These are phyloP conservation scores for Chalcosyrphus nemorum DNA, from an alignment of 2,888 invertebrate genomes.

Conservation along the genomic window DNA sequence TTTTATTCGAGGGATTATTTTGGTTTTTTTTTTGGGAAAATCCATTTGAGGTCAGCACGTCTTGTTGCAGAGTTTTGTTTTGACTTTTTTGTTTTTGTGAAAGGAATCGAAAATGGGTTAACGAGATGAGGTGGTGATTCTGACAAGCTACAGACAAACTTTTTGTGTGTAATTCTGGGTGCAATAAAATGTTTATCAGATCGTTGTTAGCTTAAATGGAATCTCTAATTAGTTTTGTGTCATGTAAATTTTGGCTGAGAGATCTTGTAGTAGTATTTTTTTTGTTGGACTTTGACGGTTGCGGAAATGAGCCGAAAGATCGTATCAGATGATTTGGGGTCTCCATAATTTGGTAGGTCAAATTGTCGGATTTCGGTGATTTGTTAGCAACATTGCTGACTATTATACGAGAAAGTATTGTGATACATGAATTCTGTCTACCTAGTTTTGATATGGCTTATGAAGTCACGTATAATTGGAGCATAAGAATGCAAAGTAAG, in stretches of 20 bases:
- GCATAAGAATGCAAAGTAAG: not conserved
- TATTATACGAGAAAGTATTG: not conserved
- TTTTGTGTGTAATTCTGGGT: conserved; percentile 30
- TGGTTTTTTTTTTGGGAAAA: not conserved
- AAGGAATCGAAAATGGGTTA: conserved; percentile 43
- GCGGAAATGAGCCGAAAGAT: conserved; percentile 32
- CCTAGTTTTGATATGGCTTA: not conserved
- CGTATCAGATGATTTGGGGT: conserved; percentile 11
- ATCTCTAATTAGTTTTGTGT: conserved; percentile 51
- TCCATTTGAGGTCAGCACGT: conserved; percentile 21
- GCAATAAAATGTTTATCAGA: conserved; percentile 64
- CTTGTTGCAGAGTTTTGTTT: not conserved
- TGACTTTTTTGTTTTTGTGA: conserved; percentile 4
- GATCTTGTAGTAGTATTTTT: not conserved
- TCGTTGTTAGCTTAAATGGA: conserved; percentile 23
- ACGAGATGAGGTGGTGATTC: conserved; percentile 27
- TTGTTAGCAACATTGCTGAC: not conserved
- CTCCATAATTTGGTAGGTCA: conserved; percentile 40
- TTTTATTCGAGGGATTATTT: conserved; percentile 13
- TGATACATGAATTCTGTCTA: not conserved
- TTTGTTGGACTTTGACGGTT: conserved; percentile 14
- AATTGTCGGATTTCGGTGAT: conserved; percentile 13
- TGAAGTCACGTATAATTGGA: not conserved
- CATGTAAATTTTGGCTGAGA: conserved; percentile 25
- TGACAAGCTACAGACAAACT: not conserved